phyloP scores from a whole-genome alignment of 1,140 invertebrate genomes.

The Carposina sasakii region DNA sequence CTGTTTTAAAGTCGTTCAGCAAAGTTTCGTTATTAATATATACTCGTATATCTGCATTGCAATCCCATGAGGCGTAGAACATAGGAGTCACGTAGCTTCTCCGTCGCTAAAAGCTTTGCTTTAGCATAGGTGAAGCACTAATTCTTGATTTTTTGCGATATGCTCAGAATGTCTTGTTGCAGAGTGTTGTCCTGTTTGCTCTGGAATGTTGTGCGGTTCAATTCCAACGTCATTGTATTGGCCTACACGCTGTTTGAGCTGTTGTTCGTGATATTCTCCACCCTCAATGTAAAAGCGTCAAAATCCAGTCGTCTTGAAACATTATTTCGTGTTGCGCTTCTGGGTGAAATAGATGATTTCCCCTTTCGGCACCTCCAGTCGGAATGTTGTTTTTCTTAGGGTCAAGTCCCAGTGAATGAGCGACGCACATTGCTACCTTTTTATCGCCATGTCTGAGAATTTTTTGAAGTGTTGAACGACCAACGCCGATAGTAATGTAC shows the following conservation, averaged over 20 bases:
- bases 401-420: conserved; percentile 24
- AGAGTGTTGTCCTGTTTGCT: neutral
- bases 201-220: conserved; percentile 3
- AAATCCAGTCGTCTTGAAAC: conserved; percentile 8
- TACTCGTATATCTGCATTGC: conserved; percentile 17
- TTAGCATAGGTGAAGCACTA: conserved; percentile 25
- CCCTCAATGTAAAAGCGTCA: conserved; percentile 15
- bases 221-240: conserved; percentile 13
- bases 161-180: conserved; percentile 7
- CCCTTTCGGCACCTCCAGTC: conserved; percentile 16
- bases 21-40: conserved; percentile 20
- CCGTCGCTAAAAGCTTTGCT: conserved; percentile 30
- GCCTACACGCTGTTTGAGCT: conserved; percentile 5
- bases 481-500: conserved; percentile 31
- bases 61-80: conserved; percentile 27
- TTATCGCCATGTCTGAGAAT: conserved; percentile 22
- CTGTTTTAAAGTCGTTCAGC: conserved; percentile 18
- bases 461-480: conserved; percentile 25
- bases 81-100: conserved; percentile 22
- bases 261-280: conserved; percentile 8
- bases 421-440: conserved; percentile 23
- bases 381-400: conserved; percentile 12
- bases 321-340: conserved; percentile 7
- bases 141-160: conserved; percentile 21
- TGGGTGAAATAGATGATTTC: conserved; percentile 16